Evolutionary conservation across 1,140 invertebrate genomes (phyloP), one percentile per base, ranked within the genome.

Genomic region (Ceratitis capitata): DNA sequence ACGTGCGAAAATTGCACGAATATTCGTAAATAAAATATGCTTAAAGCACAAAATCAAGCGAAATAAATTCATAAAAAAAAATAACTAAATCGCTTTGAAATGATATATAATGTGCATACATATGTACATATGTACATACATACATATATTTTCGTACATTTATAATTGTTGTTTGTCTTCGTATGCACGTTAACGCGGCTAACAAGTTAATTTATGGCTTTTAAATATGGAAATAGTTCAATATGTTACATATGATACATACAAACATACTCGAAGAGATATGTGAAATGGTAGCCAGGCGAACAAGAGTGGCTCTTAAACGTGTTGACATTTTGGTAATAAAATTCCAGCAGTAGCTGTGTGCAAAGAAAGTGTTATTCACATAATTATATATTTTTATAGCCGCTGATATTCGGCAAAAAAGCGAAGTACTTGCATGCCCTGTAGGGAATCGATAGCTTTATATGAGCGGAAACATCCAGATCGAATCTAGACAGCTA

Each of bases 211-310:
- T 78, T 78, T 78, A 78, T 78, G 69, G 42, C 69, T 78, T 78
- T 78, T 47, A 78, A 78, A 78, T 78, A 78, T 78, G 69, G 69
- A 78, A 78, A 78, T 78, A 78, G 69, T 78, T 78, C 69, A 45
- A 78, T 78, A 78, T 39, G n/a, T n/a, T n/a, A n/a, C n/a, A n/a
- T n/a, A n/a, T n/a, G n/a, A n/a, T n/a, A n/a, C n/a, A n/a, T n/a
- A n/a, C n/a, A n/a, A n/a, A n/a, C n/a, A n/a, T n/a, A n/a, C n/a
- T n/a, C n/a, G n/a, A n/a, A n/a, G n/a, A n/a, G 69, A 78, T 45
- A 78, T 78, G 69, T 45, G 39, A 19, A 45, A 39, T 39, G 9
- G 69, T 78, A 45, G 69, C 69, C 29, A 56, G 19, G 51, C 29
- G 29, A 19, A 1, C 7, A 32, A 35, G 23, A 14, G 42, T 78